These are phyloP conservation scores for Nebria brevicollis DNA, from an alignment of 2,888 invertebrate species.

Conservation along the genomic window DNA sequence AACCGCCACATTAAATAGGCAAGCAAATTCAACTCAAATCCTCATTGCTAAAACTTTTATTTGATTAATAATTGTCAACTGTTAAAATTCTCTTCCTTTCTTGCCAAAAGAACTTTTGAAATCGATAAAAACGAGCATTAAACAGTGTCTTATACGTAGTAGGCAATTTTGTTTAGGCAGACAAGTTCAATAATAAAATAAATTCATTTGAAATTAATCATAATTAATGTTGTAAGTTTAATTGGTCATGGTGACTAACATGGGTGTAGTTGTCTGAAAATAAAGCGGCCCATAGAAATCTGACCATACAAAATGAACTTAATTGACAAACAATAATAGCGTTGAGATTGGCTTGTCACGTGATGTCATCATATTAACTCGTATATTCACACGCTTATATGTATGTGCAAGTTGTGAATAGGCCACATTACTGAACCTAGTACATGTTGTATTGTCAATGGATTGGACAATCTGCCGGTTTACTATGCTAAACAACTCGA, in stretches of 20 bases:
- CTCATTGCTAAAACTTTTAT: no score
- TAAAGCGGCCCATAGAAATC: background rate
- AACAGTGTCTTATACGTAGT: no score
- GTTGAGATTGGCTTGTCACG: background rate
- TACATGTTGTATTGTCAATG: background rate
- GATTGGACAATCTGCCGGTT: background rate
- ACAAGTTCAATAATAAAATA: no score
- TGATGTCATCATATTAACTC: background rate
- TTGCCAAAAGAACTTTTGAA: no score
- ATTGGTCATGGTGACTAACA: background rate
- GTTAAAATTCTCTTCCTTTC: no score
- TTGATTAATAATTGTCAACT: no score
- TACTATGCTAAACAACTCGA: background rate
- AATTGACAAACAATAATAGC: background rate
- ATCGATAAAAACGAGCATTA: no score
- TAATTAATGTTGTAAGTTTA: no score
- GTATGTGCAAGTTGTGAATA: background rate
- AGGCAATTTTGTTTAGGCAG: no score
- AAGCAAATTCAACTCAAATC: no score
- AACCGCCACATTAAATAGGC: no score
- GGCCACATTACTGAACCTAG: background rate
- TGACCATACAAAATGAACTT: background rate
- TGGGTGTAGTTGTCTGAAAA: background rate
- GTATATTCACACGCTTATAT: background rate
- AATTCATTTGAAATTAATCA: no score